Conservation (phyloP, 2,113 vertebrate genomes). For the Coregonus clupeaformis region DNA sequence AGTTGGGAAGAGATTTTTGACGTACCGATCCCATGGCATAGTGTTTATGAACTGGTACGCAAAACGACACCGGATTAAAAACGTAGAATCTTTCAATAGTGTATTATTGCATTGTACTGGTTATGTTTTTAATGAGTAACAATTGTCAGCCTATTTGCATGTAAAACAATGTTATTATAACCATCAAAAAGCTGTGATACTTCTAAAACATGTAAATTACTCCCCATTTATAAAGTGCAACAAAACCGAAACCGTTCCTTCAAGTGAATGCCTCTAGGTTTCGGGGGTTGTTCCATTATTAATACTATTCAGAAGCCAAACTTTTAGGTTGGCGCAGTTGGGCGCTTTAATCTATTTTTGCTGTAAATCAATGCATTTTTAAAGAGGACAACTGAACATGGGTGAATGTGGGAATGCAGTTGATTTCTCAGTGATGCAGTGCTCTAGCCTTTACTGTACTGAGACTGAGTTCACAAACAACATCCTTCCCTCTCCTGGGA, state of each 20-base stretch:
- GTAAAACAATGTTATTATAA: constrained; percentile 72
- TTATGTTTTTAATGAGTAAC: constrained; percentile 67
- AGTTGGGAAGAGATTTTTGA: too few species aligned
- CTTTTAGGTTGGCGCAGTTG: constrained; percentile 70
- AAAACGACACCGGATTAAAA: too few species aligned
- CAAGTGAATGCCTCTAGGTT: constrained; percentile 63
- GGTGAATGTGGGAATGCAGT: constrained; percentile 59
- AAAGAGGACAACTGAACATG: constrained; percentile 69
- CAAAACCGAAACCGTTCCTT: constrained; percentile 66
- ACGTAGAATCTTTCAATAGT: too few species aligned
- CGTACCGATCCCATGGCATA: too few species aligned
- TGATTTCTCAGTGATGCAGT: constrained; percentile 56
- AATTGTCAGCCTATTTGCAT: constrained; percentile 70
- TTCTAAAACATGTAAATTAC: constrained; percentile 73
- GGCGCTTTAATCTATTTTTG: constrained; percentile 76
- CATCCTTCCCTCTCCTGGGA: constrained; percentile 64
- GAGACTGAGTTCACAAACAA: constrained; percentile 69
- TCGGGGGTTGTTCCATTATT: constrained; percentile 69
- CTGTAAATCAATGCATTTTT: constrained; percentile 78
- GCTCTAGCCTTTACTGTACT: constrained; percentile 63
- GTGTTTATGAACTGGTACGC: too few species aligned
- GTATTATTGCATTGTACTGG: constrained; percentile 41
- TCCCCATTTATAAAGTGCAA: constrained; percentile 66
- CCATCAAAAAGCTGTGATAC: constrained; percentile 67
- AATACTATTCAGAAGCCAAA: constrained; percentile 74